Evolutionary conservation across 2,113 vertebrate species (phyloP), one percentile per base, ranked within the genome.

Genomic region (Colius striatus): DNA sequence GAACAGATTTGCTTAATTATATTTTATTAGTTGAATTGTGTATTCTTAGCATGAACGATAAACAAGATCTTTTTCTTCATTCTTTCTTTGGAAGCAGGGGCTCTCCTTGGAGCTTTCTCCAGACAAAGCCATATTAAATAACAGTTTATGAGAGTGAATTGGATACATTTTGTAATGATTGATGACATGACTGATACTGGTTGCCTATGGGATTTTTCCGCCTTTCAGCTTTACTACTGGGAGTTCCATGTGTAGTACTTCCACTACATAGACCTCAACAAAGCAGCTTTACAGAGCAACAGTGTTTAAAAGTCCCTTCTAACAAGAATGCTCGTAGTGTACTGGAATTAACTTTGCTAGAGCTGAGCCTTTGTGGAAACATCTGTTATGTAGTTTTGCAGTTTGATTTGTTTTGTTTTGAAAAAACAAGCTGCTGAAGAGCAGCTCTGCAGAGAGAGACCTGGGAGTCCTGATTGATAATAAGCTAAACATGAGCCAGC

Each of bases 41-140:
- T 95, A 95, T 97, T 79, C 75, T 91, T 97, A 92, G 91, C 68
- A 61, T 89, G 87, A 87, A 95, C 94, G 72, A 95, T 94, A 86
- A 95, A 73, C 72, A 95, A 68, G 68, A 84, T 84, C 66, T 92
- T 60, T 93, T 79, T 80, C 87, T 51, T 80, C 74, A 66, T 51
- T 78, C 90, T 45, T 32, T 83, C 25, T 93, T 88, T 94, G 53
- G 82, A 97, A 96, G 72, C 82, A 88, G 85, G 34, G 94, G 41
- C 48, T 97, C 91, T 97, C 92, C 85, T 55, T 74, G 89, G 97
- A 94, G 48, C 34, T 73, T 7, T 94, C 77, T 85, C 32, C 87
- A 97, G 83, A 96, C 88, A 95, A 95, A 97, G 87, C 79, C 87
- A 72, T 93, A 80, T 97, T 97, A 96, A 97, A 85, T 89, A 92